Evolutionary conservation across 2,113 vertebrate species (phyloP), one percentile per base, ranked within the genome.

Genomic region (Bufo gargarizans): DNA sequence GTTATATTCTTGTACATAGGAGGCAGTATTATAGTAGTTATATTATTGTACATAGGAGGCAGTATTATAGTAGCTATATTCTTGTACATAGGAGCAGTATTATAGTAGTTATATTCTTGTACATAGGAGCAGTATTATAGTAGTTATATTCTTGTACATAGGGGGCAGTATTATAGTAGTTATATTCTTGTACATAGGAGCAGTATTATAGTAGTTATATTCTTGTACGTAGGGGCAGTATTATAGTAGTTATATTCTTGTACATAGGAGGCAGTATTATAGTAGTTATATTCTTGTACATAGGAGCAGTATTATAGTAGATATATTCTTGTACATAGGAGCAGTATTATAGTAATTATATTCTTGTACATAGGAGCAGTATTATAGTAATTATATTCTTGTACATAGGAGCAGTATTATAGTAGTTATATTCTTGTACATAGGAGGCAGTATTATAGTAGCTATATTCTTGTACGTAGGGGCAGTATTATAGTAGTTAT

Each of bases 91-190:
- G 56, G 56, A 14, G 33, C 33, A 72, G 33, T 72, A 72, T 72
- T 72, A 72, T 72, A 72, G 22, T 72, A 72, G 69, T 72, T 72
- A 72, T 72, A 72, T 72, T 72, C 69, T 16, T 72, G 69, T 72
- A 72, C 13, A 72, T 72, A 72, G 69, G 69, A 33, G 69, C 33
- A 45, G 69, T 45, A 72, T 72, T 72, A 72, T 72, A 72, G 69
- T 72, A 72, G 69, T 72, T 72, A 72, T 45, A 72, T 72, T 45
- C 69, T 72, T 45, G 69, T 72, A 43, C 6, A 69, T n/a, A n/a
- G 61, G 61, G 61, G 3, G 65, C n/a, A 33, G 65, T 69, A 69
- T 69, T 69, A 69, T 69, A 69, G 65, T 69, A 69, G 20, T 69
- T 22, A 69, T 65, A 71, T 71, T 43, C 22, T 71, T 71, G 67